phyloP scores from a whole-genome alignment of 2,113 vertebrate species.

The Limnothrissa miodon region DNA sequence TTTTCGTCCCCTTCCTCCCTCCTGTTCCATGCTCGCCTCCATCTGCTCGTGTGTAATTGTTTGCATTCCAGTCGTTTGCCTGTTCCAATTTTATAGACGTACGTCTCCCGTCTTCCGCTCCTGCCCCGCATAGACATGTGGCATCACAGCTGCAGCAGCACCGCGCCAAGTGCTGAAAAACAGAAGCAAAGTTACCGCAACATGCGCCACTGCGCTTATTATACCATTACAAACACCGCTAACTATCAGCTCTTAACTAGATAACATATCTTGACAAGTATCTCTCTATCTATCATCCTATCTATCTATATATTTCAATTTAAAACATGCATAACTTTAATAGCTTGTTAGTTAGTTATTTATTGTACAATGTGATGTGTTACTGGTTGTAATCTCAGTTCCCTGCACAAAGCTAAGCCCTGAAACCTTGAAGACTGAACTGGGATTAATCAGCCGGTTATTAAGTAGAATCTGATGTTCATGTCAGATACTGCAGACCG shows the following conservation, averaged over 20 bases:
- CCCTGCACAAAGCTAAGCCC: too few relatives aligned
- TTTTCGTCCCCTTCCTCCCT: neutral
- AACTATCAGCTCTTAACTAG: neutral
- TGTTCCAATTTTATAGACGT: neutral
- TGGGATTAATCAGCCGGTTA: too few relatives aligned
- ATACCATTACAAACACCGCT: too few relatives aligned
- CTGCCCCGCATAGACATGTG: neutral
- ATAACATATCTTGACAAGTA: neutral
- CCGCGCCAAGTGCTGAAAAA: neutral
- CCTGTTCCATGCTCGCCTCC: neutral
- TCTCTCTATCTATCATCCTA: too few relatives aligned
- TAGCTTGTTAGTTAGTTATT: too few relatives aligned
- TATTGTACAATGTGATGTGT: too few relatives aligned
- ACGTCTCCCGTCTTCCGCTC: neutral
- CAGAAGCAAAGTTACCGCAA: neutral
- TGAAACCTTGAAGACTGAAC: too few relatives aligned
- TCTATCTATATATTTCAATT: too few relatives aligned
- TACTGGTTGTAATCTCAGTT: too few relatives aligned
- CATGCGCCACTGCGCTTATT: neutral
- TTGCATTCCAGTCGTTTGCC: slow-evolving; percentile 62
- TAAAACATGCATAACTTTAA: too few relatives aligned
- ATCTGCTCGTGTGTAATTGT: slow-evolving; percentile 41
- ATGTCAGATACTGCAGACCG: too few relatives aligned
- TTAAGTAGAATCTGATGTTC: too few relatives aligned
- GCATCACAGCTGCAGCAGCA: neutral